Percentiles rank a stretch among this genome's conserved stretches.
Conservation (phyloP, 2,113 vertebrate genomes). For the Oreochromis tanganicae region DNA sequence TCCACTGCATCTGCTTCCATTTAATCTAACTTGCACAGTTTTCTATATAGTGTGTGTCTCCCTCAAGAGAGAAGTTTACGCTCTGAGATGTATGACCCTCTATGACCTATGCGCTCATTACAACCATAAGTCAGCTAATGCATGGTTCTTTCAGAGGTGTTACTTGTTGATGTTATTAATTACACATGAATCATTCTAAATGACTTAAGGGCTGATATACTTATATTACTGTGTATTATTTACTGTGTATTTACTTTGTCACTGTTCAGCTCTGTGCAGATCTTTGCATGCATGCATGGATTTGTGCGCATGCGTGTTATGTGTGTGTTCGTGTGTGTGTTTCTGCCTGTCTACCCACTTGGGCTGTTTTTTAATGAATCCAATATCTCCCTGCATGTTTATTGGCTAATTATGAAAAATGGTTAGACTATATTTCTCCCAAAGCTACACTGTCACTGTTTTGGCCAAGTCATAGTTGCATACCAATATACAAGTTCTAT, state of each 20-base stretch:
- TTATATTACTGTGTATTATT: background rate
- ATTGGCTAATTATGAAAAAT: conserved; percentile 72
- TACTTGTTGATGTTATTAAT: background rate
- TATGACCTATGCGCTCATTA: conserved; percentile 28
- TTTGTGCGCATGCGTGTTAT: background rate
- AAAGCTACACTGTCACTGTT: conserved; percentile 21
- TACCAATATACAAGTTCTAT: conserved; percentile 25
- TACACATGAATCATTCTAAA: background rate
- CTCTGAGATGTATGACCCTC: conserved; percentile 9
- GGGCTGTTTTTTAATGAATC: conserved; percentile 51
- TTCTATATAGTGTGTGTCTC: background rate
- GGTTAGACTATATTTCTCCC: conserved; percentile 37
- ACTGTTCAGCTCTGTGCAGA: background rate
- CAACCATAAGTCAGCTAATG: conserved; percentile 11
- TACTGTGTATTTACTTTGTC: background rate
- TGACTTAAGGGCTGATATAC: background rate
- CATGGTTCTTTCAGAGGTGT: background rate
- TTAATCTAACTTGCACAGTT: conserved; percentile 17
- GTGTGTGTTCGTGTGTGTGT: background rate
- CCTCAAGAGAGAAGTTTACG: background rate
- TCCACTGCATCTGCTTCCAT: conserved; percentile 3
- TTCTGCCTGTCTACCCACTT: background rate
- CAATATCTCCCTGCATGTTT: conserved; percentile 67
- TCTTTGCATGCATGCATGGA: background rate
- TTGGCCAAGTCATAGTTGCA: conserved; percentile 19